Conservation (phyloP, 2,113 vertebrate species). For the Anthoscopus minutus region DNA sequence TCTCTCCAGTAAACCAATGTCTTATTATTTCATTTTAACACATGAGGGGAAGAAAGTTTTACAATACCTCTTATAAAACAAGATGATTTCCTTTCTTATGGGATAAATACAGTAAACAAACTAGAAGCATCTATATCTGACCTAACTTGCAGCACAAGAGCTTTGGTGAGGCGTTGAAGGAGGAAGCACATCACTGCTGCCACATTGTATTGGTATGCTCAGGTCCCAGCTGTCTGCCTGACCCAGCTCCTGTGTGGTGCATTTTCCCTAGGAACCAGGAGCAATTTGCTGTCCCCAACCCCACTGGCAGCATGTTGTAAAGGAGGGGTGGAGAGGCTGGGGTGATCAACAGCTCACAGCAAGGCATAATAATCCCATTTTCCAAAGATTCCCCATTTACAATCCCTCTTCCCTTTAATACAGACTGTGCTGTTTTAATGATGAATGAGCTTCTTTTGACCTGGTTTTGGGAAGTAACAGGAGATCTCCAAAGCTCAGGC, state of each 20-base stretch:
- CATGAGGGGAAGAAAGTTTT: not conserved
- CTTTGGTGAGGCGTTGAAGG: not conserved
- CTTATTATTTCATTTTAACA: not conserved
- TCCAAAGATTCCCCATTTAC: not conserved
- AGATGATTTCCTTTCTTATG: not conserved
- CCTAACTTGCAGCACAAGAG: not conserved
- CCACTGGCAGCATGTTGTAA: fast-evolving
- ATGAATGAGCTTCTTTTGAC: not conserved
- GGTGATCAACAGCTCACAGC: not conserved
- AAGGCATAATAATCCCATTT: not conserved
- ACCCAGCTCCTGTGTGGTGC: not conserved
- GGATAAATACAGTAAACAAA: not conserved
- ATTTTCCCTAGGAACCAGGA: not conserved
- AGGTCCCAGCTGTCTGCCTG: not conserved
- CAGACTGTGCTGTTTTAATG: not conserved
- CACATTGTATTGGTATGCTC: not conserved
- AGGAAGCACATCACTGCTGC: too few relatives aligned
- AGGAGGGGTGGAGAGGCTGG: not conserved
- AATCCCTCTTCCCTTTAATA: not conserved
- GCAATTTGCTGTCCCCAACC: not conserved
- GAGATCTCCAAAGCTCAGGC: not conserved
- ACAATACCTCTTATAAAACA: not conserved
- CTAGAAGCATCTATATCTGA: not conserved
- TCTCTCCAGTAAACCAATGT: not conserved
- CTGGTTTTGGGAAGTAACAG: not conserved